Evolutionary conservation across 2,888 invertebrate species (phyloP).

Genomic region (Aelia acuminata): DNA sequence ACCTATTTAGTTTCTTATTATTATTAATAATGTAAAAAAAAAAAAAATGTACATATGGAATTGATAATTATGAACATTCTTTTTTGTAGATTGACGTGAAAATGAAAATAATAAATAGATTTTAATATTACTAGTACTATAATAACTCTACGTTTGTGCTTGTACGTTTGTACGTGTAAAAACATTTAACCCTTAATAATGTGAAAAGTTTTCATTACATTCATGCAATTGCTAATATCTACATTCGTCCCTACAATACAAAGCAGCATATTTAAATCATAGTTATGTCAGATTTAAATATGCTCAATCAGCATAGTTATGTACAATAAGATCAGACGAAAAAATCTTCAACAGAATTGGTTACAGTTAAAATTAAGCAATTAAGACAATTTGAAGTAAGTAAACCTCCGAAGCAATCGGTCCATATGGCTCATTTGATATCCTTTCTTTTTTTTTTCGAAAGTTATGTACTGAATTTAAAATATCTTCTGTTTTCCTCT

Average conservation of each 20-base stretch:
- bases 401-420: neutral
- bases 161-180: too few relatives aligned
- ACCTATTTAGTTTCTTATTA: too few relatives aligned
- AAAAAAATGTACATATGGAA: too few relatives aligned
- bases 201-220: neutral
- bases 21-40: too few relatives aligned
- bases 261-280: neutral
- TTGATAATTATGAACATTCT: too few relatives aligned
- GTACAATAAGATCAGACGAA: too few relatives aligned
- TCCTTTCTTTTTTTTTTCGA: neutral
- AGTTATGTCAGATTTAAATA: slow-evolving; percentile 12
- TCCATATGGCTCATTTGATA: neutral
- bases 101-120: too few relatives aligned
- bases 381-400: neutral
- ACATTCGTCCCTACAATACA: neutral
- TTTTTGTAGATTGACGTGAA: too few relatives aligned
- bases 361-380: neutral
- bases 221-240: neutral
- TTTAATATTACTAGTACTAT: too few relatives aligned
- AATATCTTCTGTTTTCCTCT: neutral
- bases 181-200: neutral
- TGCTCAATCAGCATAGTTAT: too few relatives aligned
- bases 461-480: neutral
- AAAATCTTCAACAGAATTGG: neutral
- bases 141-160: too few relatives aligned